Evolutionary conservation across 1,140 invertebrate species (phyloP).

Genomic region (Conus ventricosus): DNA sequence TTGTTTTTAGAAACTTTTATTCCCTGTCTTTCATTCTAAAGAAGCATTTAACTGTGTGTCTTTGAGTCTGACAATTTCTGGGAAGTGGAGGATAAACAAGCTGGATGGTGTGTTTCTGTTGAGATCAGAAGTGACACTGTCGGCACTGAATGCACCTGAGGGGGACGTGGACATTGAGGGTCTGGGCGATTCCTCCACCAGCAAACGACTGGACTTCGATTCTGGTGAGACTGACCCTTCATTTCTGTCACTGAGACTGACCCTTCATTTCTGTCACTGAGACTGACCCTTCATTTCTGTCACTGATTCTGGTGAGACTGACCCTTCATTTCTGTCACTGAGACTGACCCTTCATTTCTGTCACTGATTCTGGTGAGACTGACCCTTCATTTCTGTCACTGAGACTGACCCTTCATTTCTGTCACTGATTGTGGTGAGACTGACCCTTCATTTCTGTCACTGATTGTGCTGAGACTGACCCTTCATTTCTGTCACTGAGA

Average conservation of each 20-base stretch:
- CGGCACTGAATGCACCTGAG: slow-evolving; percentile 70
- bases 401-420: no score
- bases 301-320: slow-evolving; percentile 64
- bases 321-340: background rate
- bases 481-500: slow-evolving; percentile 28
- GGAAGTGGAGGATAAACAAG: no score
- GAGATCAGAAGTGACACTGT: slow-evolving; percentile 67
- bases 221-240: slow-evolving; percentile 54
- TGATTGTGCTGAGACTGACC: slow-evolving; percentile 62
- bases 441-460: background rate
- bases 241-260: background rate
- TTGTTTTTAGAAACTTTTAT: no score
- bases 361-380: slow-evolving; percentile 67
- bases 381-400: background rate
- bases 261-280: slow-evolving; percentile 17
- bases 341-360: no score
- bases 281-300: background rate
- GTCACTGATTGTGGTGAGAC: slow-evolving; percentile 68
- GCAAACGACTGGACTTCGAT: slow-evolving; percentile 70
- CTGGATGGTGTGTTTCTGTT: no score
- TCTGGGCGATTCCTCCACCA: slow-evolving; percentile 62
- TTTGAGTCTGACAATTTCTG: no score
- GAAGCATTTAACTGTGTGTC: no score
- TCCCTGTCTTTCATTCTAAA: no score
- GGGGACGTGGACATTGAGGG: slow-evolving; percentile 72